phyloP scores from a whole-genome alignment of 2,888 invertebrate genomes.

The Pedicia rivosa region DNA sequence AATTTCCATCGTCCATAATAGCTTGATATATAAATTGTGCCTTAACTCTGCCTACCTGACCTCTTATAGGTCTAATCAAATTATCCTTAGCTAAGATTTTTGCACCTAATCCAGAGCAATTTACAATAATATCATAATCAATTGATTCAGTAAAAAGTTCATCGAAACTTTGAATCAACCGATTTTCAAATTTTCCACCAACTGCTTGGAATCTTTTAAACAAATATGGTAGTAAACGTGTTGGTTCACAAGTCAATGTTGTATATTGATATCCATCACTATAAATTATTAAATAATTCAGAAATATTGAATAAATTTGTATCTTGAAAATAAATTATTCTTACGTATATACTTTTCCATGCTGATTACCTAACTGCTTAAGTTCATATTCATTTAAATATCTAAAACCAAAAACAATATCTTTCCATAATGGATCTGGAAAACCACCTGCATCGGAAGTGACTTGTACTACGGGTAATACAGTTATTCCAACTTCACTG shows the following conservation, averaged over 20 bases:
- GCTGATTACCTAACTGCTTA: constrained; percentile 22
- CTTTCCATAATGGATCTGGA: constrained; percentile 28
- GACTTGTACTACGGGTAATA: constrained; percentile 30
- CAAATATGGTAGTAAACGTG: constrained; percentile 48
- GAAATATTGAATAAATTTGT: neutral
- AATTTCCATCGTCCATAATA: constrained; percentile 44
- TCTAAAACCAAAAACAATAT: constrained; percentile 31
- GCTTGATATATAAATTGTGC: constrained; percentile 50
- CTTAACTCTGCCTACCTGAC: constrained; percentile 52
- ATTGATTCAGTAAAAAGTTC: constrained; percentile 32
- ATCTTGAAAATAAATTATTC: constrained; percentile 8
- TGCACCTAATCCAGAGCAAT: constrained; percentile 61
- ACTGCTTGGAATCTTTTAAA: constrained; percentile 39
- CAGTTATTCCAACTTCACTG: constrained; percentile 32
- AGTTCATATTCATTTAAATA: constrained; percentile 24
- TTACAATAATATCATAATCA: constrained; percentile 58
- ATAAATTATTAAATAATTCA: too few relatives aligned
- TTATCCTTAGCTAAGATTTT: constrained; percentile 43
- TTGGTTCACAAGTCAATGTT: constrained; percentile 50
- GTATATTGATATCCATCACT: constrained; percentile 47
- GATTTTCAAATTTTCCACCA: constrained; percentile 39
- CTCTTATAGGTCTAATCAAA: constrained; percentile 47
- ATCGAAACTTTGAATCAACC: constrained; percentile 36
- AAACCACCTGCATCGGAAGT: constrained; percentile 18
- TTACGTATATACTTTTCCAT: constrained; percentile 29